phyloP scores from a whole-genome alignment of 2,113 vertebrate species.

The Ciconia maguari region DNA sequence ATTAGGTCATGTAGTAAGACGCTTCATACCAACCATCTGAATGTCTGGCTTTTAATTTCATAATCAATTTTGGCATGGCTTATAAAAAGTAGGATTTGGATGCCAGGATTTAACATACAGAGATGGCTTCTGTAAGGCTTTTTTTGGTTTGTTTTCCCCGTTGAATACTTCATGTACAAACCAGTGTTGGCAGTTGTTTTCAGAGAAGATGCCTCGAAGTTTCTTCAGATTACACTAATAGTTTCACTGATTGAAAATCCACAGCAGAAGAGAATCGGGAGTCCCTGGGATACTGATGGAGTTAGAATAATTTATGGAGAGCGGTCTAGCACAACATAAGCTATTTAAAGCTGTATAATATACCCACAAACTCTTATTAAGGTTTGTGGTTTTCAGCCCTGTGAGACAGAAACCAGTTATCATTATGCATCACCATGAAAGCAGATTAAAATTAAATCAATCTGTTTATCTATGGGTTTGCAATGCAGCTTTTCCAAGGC shows the following conservation, averaged over 20 bases:
- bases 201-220: not conserved
- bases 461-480: conserved; percentile 75
- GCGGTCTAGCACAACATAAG: conserved; percentile 58
- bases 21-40: not conserved
- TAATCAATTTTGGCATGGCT: not conserved
- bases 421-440: conserved; percentile 73
- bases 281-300: conserved; percentile 49
- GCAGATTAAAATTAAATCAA: conserved; percentile 80
- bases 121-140: not conserved
- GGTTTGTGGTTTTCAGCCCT: conserved; percentile 67
- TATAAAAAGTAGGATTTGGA: not conserved
- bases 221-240: conserved; percentile 28
- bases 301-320: conserved; percentile 68
- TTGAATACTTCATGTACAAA: not conserved
- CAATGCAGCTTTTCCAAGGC: conserved; percentile 53
- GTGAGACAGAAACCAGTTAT: conserved; percentile 69
- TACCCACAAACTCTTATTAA: conserved; percentile 70
- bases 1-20: not conserved
- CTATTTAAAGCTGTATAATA: conserved; percentile 75
- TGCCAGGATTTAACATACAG: not conserved
- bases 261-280: conserved; percentile 51
- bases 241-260: conserved; percentile 62
- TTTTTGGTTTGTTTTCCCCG: not conserved
- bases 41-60: not conserved
- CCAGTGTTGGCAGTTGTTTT: not conserved